Percentiles rank a stretch among this genome's conserved stretches.
Conservation (phyloP, 2,888 invertebrate species). For the Papilio demoleus region DNA sequence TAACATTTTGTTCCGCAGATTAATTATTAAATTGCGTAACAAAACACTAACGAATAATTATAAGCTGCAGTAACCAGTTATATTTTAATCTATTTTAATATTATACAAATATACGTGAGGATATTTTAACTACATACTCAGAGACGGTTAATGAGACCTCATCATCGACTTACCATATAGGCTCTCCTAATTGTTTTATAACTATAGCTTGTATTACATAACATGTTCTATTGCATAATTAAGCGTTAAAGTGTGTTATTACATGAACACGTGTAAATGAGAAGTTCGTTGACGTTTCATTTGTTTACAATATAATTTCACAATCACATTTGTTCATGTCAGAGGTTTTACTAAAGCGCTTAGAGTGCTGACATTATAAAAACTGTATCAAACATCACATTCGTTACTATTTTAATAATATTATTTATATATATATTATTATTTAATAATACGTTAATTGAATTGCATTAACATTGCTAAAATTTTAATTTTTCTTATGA, state of each 20-base stretch:
- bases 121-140: too few relatives aligned
- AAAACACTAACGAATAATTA: conserved; percentile 10
- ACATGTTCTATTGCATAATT: conserved; percentile 22
- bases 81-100: too few relatives aligned
- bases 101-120: too few relatives aligned
- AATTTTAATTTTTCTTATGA: too few relatives aligned
- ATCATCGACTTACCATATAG: too few relatives aligned
- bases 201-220: background rate
- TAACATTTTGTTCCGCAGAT: background rate
- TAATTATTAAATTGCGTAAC: conserved; percentile 4
- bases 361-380: background rate
- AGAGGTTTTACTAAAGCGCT: background rate
- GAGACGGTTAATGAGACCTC: too few relatives aligned
- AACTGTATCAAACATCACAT: background rate
- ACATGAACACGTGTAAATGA: background rate
- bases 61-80: background rate
- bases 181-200: background rate
- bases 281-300: conserved; percentile 12
- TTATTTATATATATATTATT: too few relatives aligned
- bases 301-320: background rate
- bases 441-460: too few relatives aligned
- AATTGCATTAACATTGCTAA: too few relatives aligned
- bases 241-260: background rate
- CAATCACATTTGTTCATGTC: background rate
- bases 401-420: too few relatives aligned